Percentiles rank a stretch among this genome's conserved stretches.
Conservation (phyloP, 2,888 invertebrate species). For the Ophioninae sp. region DNA sequence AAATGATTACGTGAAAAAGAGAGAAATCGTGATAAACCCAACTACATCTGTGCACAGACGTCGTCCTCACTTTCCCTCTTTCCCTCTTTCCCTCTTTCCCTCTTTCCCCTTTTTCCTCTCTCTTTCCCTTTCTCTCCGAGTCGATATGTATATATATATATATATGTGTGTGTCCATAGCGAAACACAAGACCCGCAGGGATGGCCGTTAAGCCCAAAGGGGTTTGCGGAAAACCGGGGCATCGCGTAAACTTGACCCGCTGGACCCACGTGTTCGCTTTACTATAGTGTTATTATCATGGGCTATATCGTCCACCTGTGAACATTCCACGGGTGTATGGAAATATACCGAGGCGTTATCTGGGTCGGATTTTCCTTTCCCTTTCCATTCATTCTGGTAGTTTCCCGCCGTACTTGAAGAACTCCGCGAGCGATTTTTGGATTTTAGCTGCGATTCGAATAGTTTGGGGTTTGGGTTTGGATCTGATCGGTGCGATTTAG, state of each 20-base stretch:
- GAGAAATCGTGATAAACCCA: slow-evolving; percentile 4
- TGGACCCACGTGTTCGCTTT: slow-evolving; percentile 66
- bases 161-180: slow-evolving; percentile 59
- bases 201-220: slow-evolving; percentile 76
- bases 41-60: neutral
- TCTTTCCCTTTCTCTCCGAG: neutral
- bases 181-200: slow-evolving; percentile 73
- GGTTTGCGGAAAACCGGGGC: slow-evolving; percentile 76
- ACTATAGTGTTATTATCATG: slow-evolving; percentile 51
- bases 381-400: neutral
- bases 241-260: slow-evolving; percentile 78
- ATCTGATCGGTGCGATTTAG: too few species aligned
- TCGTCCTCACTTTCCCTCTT: neutral
- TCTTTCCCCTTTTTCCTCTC: neutral
- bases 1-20: slow-evolving; percentile 37
- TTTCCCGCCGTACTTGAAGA: neutral
- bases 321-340: slow-evolving; percentile 32
- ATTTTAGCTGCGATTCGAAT: too few species aligned
- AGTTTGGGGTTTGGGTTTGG: too few species aligned
- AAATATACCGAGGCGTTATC: slow-evolving; percentile 39
- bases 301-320: slow-evolving; percentile 55
- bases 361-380: slow-evolving; percentile 48
- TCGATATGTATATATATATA: neutral
- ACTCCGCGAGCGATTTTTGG: too few species aligned
- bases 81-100: neutral